Base-by-base conservation (phyloP, 2,797 vertebrate species). In the Pitangus sulphuratus region DNA sequence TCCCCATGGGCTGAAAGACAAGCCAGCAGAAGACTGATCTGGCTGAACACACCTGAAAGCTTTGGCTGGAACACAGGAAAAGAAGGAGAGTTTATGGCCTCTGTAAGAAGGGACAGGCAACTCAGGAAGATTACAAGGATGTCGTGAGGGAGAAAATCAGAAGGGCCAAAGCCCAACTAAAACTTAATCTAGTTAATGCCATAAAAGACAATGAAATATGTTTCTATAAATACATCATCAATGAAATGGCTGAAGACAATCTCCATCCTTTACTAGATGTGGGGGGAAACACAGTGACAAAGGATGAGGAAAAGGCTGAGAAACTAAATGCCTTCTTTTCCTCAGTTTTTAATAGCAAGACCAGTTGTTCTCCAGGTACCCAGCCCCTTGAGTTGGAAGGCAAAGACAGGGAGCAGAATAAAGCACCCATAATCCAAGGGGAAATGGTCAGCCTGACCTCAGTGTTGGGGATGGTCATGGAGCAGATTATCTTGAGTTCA, bases 131-230 rank as follows among this genome's bases (percentile, higher is more conserved):
- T 21, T 40, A 60, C 25, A 53, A 26, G 33, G 6, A 75, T 22
- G 5, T 21, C 0, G 0, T 5, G 7, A 53, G 14, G 31, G 39
- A 66, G 17, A 47, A 45, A 53, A 53, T 40, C 5, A 22, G 14
- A 74, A 60, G 14, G 17, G 30, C 8, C 17, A 40, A 66, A 66
- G 13, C 44, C 24, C 51, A 72, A 33, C 25, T 30, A 58, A 54
- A 81, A 81, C 14, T 68, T 53, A 21, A 74, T 40, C 30, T 47
- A 30, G 47, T 33, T 35, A 40, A 25, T 40, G 17, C 18, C 30
- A 53, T 31, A 47, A 60, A 45, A 75, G 10, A 47, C 17, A 53
- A 61, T 28, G 54, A 44, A n/a, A 65, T 7, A 25, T 18, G 31
- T 65, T 65, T 33, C 62, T 33, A 45, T 25, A 65, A 61, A 54